Percentiles rank a stretch among this genome's conserved stretches.
phyloP scores from a whole-genome alignment of 2,888 invertebrate genomes.

The Zaprionus bogoriensis region DNA sequence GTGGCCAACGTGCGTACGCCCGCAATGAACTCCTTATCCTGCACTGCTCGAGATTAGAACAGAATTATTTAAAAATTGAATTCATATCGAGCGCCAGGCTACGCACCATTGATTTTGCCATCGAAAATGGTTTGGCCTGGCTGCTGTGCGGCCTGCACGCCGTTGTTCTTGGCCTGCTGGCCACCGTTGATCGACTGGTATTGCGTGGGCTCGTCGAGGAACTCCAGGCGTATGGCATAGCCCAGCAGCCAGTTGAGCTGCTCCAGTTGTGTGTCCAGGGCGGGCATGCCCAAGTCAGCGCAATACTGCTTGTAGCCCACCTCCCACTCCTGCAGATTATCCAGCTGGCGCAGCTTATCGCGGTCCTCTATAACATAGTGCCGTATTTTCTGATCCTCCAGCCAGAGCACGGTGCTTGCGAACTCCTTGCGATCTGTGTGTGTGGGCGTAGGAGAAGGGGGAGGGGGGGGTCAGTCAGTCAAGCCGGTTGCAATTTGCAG shows the following conservation, averaged over 20 bases:
- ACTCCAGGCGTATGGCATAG: conserved; percentile 92
- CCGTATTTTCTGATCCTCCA: conserved; percentile 96
- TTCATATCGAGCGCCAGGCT: neutral
- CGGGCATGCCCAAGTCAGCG: conserved; percentile 89
- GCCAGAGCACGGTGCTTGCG: conserved; percentile 92
- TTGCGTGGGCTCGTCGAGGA: conserved; percentile 89
- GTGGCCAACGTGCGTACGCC: conserved; percentile 92
- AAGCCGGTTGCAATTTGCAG: neutral
- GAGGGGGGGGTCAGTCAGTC: neutral
- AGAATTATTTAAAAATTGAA: neutral
- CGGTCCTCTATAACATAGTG: conserved; percentile 93
- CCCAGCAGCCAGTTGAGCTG: conserved; percentile 94
- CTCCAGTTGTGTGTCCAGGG: conserved; percentile 85
- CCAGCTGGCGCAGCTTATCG: conserved; percentile 87
- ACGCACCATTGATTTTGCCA: conserved; percentile 90
- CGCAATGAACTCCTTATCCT: conserved; percentile 90
- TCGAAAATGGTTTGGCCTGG: conserved; percentile 92
- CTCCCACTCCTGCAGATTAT: conserved; percentile 87
- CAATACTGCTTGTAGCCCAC: conserved; percentile 89
- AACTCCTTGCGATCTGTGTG: conserved; percentile 91
- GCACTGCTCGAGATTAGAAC: conserved; percentile 85
- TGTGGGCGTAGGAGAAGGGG: too few relatives aligned
- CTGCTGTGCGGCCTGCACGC: conserved; percentile 17
- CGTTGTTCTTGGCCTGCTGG: conserved; percentile 85
- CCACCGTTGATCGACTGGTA: conserved; percentile 88